A percentile compares a stretch with the other conserved stretches of the same genome.
These are phyloP conservation scores for Dicrostonyx torquatus DNA, from an alignment of 2,797 vertebrate genomes.

Conservation along the genomic window DNA sequence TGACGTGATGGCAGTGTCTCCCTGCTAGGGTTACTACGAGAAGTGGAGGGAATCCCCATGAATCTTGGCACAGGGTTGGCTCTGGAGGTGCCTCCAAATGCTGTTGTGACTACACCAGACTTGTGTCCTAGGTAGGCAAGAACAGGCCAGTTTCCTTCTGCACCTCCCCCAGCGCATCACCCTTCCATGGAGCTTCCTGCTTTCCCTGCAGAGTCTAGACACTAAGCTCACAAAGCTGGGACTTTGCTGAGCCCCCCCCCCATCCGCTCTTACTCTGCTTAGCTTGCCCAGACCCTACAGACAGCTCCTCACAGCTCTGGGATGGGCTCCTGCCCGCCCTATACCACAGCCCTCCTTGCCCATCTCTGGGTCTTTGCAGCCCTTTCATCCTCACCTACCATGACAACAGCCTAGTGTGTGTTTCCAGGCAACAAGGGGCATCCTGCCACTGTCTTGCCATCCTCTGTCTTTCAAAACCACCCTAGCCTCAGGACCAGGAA, in stretches of 20 bases:
- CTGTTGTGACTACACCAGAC: accelerated
- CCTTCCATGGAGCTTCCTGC: neutral
- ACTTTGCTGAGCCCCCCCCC: neutral
- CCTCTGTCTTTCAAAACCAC: neutral
- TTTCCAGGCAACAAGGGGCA: constrained; percentile 65
- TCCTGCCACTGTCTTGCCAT: neutral
- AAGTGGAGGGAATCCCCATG: too few relatives aligned
- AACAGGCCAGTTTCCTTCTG: neutral
- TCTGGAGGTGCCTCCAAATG: neutral
- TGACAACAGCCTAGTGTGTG: constrained; percentile 3
- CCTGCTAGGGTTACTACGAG: neutral
- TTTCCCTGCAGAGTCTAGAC: neutral
- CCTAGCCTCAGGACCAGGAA: neutral
- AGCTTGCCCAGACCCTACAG: neutral
- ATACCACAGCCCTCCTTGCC: neutral
- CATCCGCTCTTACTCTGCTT: accelerated
- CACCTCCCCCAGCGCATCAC: neutral
- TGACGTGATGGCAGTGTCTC: accelerated
- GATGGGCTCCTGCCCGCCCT: neutral
- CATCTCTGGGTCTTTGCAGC: neutral
- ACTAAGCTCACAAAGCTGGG: neutral
- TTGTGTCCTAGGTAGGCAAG: neutral
- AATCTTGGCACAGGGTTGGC: neutral
- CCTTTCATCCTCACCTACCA: neutral
- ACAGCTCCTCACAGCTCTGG: neutral